Evolutionary conservation across 2,888 invertebrate genomes (phyloP), one percentile per base, ranked within the genome.

Genomic region (Ormyrus nitidulus): DNA sequence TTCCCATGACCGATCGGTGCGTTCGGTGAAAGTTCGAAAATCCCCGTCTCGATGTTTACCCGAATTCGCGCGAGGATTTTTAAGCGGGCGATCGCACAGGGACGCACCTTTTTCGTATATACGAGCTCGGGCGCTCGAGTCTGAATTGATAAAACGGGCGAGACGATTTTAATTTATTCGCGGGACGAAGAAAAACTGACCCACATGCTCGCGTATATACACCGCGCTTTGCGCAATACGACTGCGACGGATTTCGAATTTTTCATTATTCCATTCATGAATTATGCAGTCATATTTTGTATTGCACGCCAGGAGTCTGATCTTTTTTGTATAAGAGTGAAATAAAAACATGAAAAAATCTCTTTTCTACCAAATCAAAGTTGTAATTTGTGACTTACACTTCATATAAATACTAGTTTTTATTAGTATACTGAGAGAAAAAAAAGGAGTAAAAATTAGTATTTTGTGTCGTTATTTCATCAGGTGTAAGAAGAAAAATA

Each of bases 121-220:
- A 34, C 34, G 48, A 5, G 5, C 46, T 11, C 13, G 11, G 58
- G 64, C 61, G 51, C 11, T 46, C 19, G 72, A 51, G 54, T 34
- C 59, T 59, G 65, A 79, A 79, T 79, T 64, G 54, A 79, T 48
- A 79, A 74, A 74, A 73, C n/a, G 70, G 69, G n/a, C 58, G 76
- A 53, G 76, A 53, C 11, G 59, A 65, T 74, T 75, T 79, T 75
- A 79, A 79, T 80, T 76, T 68, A 76, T 76, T 72, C 76, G 58
- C 59, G 48, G 61, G 51, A 44, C 49, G 44, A 0, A 56, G 62
- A 76, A 80, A 80, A 80, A 71, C 48, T 75, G 76, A 80, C 71
- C 80, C 61, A 80, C 61, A 72, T 80, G 72, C 51, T 19, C 19
- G 53, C 10, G 51, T 46, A 6, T 0, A 64, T 68, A 34, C 65